Base-by-base conservation (phyloP, 2,888 invertebrate species). In the Gymnoscelis rufifasciata region DNA sequence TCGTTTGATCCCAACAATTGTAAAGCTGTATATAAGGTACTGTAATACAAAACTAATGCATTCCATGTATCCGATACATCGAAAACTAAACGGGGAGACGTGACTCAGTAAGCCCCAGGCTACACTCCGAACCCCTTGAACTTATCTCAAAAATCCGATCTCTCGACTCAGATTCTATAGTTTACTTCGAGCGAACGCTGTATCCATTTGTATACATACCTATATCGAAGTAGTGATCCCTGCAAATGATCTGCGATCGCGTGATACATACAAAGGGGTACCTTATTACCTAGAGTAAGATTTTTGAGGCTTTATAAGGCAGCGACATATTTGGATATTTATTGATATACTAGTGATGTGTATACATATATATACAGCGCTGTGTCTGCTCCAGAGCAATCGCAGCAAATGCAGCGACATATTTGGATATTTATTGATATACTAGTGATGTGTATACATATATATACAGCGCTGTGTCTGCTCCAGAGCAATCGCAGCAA, bases 121-220 rank as follows among this genome's bases (percentile, higher is more conserved):
- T 48, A 62, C 45, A 52, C 56, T 48, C 38, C 15, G 51, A 60
- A 35, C 62, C 51, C 60, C 47, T 59, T 49, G 55, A 51, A 60
- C 57, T 62, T 62, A 66, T 66, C 61, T 53, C 35, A 52, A 55
- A 62, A 60, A 64, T 61, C 64, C 62, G 59, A 64, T 62, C 59
- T 43, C 45, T 62, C 47, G 56, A 60, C 62, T 70, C 59, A 60
- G 66, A 67, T 70, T 66, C 67, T 70, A 63, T 61, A 64, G 59
- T 66, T 61, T 60, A 46, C 48, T 48, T 42, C 29, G 38, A 56
- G 54, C 42, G 26, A 45, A 39, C 30, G 33, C 31, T 30, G 29
- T 19, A 6, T 15, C 12, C 39, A 19, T 26, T 44, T n/a, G n/a
- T 41, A 33, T 35, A 27, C 41, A 35, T 15, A 19, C 15, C 5